Conservation (phyloP, 2,888 invertebrate species). For the Helleia helle region DNA sequence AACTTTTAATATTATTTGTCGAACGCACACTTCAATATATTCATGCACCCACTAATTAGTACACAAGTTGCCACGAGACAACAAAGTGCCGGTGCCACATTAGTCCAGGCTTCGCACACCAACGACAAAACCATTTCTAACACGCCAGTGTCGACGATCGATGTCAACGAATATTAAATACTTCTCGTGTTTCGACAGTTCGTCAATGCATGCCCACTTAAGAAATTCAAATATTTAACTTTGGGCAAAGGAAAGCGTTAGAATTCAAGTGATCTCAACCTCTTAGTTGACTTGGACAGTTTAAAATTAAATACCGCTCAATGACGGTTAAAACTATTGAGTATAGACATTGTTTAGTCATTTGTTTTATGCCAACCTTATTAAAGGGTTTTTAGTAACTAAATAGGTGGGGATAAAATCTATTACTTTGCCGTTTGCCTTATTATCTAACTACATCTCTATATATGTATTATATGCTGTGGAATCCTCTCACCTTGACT, state of each 20-base stretch:
- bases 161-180: slow-evolving; percentile 65
- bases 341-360: too few species aligned
- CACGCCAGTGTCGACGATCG: too few species aligned
- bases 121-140: slow-evolving; percentile 36
- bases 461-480: too few species aligned
- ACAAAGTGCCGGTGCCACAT: slow-evolving; percentile 31
- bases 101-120: slow-evolving; percentile 32
- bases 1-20: slow-evolving; percentile 59
- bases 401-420: too few species aligned
- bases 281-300: slow-evolving; percentile 66
- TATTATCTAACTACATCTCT: too few species aligned
- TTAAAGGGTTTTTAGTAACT: too few species aligned
- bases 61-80: slow-evolving; percentile 62
- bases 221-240: slow-evolving; percentile 70
- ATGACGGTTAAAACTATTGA: slow-evolving; percentile 63
- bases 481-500: too few species aligned
- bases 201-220: slow-evolving; percentile 70
- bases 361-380: too few species aligned
- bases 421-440: too few species aligned
- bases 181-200: slow-evolving; percentile 55
- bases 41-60: slow-evolving; percentile 72
- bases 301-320: slow-evolving; percentile 67
- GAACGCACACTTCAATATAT: slow-evolving; percentile 69
- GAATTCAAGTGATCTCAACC: slow-evolving; percentile 71
- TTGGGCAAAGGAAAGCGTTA: slow-evolving; percentile 72